Base-by-base conservation (phyloP, 2,888 invertebrate species). In the Barypeithes pellucidus region DNA sequence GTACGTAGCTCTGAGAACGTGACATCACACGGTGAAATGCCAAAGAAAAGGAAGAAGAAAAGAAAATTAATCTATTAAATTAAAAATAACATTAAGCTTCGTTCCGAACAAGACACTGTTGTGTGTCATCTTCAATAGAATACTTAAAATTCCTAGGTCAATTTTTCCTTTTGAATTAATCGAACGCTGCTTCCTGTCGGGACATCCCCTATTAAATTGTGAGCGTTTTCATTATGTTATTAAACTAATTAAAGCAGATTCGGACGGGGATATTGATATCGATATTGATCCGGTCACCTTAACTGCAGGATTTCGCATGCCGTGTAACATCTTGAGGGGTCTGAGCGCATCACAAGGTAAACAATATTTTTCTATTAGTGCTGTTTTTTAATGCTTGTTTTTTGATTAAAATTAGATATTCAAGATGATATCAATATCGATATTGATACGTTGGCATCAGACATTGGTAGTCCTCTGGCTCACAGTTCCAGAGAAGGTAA, bases 251-350 rank as follows among this genome's bases (percentile, higher is more conserved):
- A 68, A 68, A 68, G 36, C 67, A 68, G 67, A 66, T 57, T 63
- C 69, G n/a, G 69, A 69, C 14, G 69, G 43, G 29, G 69, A 69
- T 69, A 63, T 69, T 22, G 69, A 69, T 69, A 69, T 69, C 54
- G 69, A 62, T 69, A 62, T 68, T 68, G 68, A 68, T 68, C 60
- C 61, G 39, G 68, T 54, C 41, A 36, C 63, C 41, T 36, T 69
- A 62, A 61, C 62, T 50, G 33, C 69, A 24, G 63, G 62, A 20
- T 69, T 69, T 54, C 61, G 54, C 36, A 68, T 68, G 67, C 67
- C 67, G 4, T 60, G 45, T 47, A 69, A 50, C 63, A 52, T 69
- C 63, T 69, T 69, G 52, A 54, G 54, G 54, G 52, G 47, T 33
- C 22, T 69, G 39, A 69, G 50, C 36, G 50, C 20, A 36, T 33